Base-by-base conservation (phyloP, 2,797 vertebrate species). In the Echiichthys vipera region DNA sequence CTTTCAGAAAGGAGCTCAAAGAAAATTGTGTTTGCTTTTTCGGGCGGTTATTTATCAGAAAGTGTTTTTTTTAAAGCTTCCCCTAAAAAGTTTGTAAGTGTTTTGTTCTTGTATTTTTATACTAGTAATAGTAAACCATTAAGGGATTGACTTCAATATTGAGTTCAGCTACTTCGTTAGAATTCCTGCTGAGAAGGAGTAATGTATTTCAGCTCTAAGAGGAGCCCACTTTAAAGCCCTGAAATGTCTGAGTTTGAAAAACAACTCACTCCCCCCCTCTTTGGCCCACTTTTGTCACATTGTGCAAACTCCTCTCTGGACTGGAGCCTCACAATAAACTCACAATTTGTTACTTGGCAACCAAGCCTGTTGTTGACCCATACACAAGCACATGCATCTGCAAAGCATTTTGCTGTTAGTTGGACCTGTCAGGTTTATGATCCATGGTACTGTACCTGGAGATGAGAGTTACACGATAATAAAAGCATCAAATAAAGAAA, bases 211-310 rank as follows among this genome's bases (percentile, higher is more conserved):
- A 69, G 54, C 40, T 80, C 57, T 53, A n/a, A 66, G 54, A 77
- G 15, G 25, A 85, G 64, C 24, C 55, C 58, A 67, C 81, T 88
- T n/a, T 76, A 43, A 84, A 74, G 51, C 40, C 58, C 42, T 29
- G 18, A 78, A 86, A 85, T 71, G 66, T 76, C 50, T 65, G 70
- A 67, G 45, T 68, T 77, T 71, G 68, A 86, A 90, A 88, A 92
- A 86, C 78, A 81, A 25, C 53, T 49, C 40, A 45, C 66, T 56
- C 27, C 43, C 56, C 66, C 61, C 50, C 69, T 18, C 37, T 47
- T 56, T 73, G 43, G 58, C 69, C 76, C 71, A 74, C 68, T 72
- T 83, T 81, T 68, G 65, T 71, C 49, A 76, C 73, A 74, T 84
- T 80, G 73, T 80, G 71, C 54, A 65, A 71, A 76, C 75, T 69